These are phyloP conservation scores for Eulemur rufifrons DNA, from an alignment of 2,113 vertebrate genomes.

Conservation along the genomic window DNA sequence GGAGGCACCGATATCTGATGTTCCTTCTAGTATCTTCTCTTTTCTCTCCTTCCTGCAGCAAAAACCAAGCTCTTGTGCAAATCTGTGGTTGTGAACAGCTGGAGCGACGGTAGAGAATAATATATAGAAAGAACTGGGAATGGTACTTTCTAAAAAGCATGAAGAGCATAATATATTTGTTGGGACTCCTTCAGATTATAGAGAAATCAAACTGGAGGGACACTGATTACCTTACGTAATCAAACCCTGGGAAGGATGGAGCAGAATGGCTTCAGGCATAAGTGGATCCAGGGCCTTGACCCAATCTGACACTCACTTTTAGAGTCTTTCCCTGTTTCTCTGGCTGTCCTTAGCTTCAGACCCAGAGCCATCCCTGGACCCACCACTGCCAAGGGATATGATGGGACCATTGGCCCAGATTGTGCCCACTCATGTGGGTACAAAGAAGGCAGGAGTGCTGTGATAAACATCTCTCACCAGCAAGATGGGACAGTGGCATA, in stretches of 20 bases:
- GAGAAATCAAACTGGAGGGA: neutral
- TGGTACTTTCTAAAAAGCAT: neutral
- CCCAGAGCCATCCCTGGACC: neutral
- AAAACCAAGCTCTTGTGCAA: too few relatives aligned
- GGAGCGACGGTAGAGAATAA: fast-evolving
- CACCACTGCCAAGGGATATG: too few relatives aligned
- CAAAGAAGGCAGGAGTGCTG: neutral
- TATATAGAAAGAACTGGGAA: neutral
- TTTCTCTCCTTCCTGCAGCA: neutral
- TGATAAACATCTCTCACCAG: neutral
- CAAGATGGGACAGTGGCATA: neutral
- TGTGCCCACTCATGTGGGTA: neutral
- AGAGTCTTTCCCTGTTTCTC: neutral
- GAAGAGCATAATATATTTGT: neutral
- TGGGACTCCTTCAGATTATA: neutral
- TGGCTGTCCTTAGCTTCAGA: neutral
- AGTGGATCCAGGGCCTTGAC: neutral
- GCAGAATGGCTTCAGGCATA: neutral
- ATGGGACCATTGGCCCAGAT: neutral
- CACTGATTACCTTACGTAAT: neutral
- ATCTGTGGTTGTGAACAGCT: neutral
- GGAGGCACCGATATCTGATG: fast-evolving
- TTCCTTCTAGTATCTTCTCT: neutral
- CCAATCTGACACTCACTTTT: neutral
- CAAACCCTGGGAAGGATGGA: neutral